Evolutionary conservation across 2,113 vertebrate species (phyloP), one percentile per base, ranked within the genome.

Genomic region (Cyphomyrus discorhynchus): DNA sequence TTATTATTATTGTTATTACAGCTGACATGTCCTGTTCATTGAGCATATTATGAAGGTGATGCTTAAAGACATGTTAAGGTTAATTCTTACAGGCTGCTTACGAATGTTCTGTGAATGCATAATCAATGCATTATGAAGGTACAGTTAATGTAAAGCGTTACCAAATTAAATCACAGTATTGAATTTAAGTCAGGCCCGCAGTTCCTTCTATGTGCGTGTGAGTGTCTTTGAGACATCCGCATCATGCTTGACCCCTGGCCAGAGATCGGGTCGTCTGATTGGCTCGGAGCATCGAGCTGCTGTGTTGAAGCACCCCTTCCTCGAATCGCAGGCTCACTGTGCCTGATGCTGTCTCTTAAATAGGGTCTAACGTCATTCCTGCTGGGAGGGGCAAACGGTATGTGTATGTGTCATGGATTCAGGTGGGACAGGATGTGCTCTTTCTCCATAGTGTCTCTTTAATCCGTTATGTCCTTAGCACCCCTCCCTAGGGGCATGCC

Each of bases 391-490:
- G 82, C 39, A 42, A 19, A 88, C 90, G 90, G 35, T 89, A 52
- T 89, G 91, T 89, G 86, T 52, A 88, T 49, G 85, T 92, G 90
- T 92, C 74, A 91, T 62, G 56, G n/a, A 70, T 39, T 27, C 47
- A 70, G 74, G 66, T 52, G 88, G 27, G 80, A 31, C 13, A 80
- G 35, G 74, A 74, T 58, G 52, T 13, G 35, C 77, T 52, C 80
- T 92, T 89, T 88, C 86, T 88, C 86, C 86, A 82, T 74, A 62
- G 86, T 86, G 88, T 87, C 89, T 91, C 90, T 94, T 94, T 94
- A 94, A 93, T 93, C 94, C 92, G 93, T 92, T 91, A 90, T 94
- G 93, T 94, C 94, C 94, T 94, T 94, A 94, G 94, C 94, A 92
- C 93, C 90, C 91, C 87, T 91, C 93, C 89, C 92, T 56, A 87